Evolutionary conservation across 2,113 vertebrate species (phyloP), one percentile per base, ranked within the genome.

Genomic region (Lamprotornis superbus): DNA sequence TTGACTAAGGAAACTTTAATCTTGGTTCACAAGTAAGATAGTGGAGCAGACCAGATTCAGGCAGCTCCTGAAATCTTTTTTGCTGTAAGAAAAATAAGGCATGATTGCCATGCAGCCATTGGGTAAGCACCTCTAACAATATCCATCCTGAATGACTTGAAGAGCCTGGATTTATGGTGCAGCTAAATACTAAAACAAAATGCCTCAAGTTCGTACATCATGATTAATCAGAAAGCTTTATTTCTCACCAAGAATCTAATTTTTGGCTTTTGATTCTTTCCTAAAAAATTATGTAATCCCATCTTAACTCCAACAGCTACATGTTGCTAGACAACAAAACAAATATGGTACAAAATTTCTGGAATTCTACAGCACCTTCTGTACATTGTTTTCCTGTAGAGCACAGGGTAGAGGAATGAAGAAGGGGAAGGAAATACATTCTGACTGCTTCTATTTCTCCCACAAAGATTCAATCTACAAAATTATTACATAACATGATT

Each of bases 211-310:
- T 57, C 9, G 4, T 35, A 25, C 15, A 42, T 70, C 67, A 70
- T 22, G 20, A 83, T 59, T 57, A 76, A 93, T 53, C 50, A 92
- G 37, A 91, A 91, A 79, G 60, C 30, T 84, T 89, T 78, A 56
- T 68, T 68, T 93, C 53, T 70, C 65, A 85, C 18, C 33, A 42
- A 12, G 22, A 30, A 53, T 79, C 67, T 55, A 13, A 65, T 25
- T 83, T 82, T 37, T n/a, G 4, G 46, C 5, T 79, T 94, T 57
- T 73, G 39, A 44, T 82, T 85, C 69, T 83, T 44, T 50, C 17
- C 22, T 75, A 35, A 46, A 79, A 76, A 57, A 39, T 10, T n/a
- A 76, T 5, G 6, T 59, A 80, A 83, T 64, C 59, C 18, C 25
- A 42, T 69, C 31, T 50, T 67, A 91, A 85, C 47, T 69, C 49